phyloP scores from a whole-genome alignment of 35 echinoderm and acorn worm species.

The Stichopus chloronotus region DNA sequence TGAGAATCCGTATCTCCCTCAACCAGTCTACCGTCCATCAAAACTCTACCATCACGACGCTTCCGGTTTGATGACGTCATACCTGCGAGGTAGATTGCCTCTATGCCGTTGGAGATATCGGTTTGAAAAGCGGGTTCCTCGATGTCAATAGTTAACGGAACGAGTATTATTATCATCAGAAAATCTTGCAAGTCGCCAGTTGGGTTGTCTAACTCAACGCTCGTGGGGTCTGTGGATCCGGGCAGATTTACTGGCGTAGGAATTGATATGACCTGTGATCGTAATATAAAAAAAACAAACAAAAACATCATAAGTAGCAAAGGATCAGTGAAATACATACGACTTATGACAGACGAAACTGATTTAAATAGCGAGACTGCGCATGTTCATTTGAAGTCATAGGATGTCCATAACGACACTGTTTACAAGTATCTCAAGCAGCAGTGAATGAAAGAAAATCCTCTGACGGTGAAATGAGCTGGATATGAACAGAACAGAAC shows the following conservation, averaged over 20 bases:
- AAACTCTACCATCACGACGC: neutral
- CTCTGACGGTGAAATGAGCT: no score
- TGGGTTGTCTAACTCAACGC: neutral
- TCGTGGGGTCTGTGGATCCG: neutral
- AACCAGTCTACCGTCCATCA: neutral
- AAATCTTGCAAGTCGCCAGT: conserved; percentile 30
- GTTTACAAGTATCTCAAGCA: no score
- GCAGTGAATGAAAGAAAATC: no score
- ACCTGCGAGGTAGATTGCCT: neutral
- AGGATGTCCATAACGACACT: no score
- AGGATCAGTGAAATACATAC: no score
- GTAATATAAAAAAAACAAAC: neutral
- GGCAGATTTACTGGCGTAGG: conserved; percentile 1
- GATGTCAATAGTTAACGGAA: conserved; percentile 1
- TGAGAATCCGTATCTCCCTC: neutral
- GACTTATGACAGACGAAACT: no score
- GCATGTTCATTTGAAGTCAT: no score
- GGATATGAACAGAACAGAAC: no score
- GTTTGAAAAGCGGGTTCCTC: neutral
- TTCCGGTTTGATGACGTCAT: neutral
- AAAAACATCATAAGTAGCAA: neutral
- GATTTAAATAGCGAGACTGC: no score
- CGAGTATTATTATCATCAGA: conserved; percentile 6
- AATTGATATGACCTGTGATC: neutral
- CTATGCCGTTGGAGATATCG: neutral